Percentiles rank a stretch among this genome's conserved stretches.
These are phyloP conservation scores for Spilogale gracilis DNA, from an alignment of 2,113 vertebrate genomes.

Conservation along the genomic window DNA sequence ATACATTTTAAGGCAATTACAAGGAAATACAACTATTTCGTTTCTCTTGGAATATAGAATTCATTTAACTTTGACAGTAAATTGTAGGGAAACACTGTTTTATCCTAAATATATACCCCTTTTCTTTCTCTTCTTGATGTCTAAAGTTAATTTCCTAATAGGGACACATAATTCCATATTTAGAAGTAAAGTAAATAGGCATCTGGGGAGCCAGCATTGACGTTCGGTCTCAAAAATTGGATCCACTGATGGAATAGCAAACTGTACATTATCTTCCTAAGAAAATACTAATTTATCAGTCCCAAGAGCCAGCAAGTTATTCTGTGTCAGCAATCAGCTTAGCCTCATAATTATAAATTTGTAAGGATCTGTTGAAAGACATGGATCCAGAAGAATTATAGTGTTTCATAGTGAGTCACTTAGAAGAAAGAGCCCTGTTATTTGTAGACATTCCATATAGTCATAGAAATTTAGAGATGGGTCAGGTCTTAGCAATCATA, in stretches of 20 bases:
- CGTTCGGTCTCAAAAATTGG: conserved; percentile 68
- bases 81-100: background rate
- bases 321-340: conserved; percentile 76
- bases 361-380: conserved; percentile 75
- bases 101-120: background rate
- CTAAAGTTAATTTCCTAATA: conserved; percentile 34
- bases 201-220: conserved; percentile 67
- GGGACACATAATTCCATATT: conserved; percentile 59
- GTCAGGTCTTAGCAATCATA: conserved; percentile 57
- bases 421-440: conserved; percentile 70
- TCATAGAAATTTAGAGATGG: conserved; percentile 63
- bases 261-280: conserved; percentile 80
- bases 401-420: conserved; percentile 77
- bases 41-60: conserved; percentile 12
- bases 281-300: conserved; percentile 83
- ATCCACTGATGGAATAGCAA: conserved; percentile 62
- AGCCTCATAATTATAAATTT: conserved; percentile 83
- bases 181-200: conserved; percentile 67
- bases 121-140: conserved; percentile 51
- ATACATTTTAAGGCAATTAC: background rate
- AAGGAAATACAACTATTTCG: background rate
- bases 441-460: conserved; percentile 72
- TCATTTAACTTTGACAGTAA: conserved; percentile 3
- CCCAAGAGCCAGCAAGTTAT: conserved; percentile 70
- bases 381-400: conserved; percentile 76